These are phyloP conservation scores for Physella acuta DNA, from an alignment of 1,140 invertebrate genomes.

Conservation along the genomic window DNA sequence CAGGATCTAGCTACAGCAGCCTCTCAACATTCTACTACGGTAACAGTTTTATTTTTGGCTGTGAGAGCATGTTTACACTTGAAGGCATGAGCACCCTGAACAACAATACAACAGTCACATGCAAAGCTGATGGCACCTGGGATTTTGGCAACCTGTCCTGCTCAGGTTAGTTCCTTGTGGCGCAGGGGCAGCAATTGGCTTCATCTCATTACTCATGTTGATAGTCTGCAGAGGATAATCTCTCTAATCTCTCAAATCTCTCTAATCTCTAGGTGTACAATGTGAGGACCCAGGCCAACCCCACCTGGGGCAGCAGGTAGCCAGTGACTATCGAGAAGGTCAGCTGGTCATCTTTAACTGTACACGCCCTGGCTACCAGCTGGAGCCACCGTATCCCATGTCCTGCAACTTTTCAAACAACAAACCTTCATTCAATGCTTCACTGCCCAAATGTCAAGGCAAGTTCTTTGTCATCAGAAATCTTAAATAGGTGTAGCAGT, in stretches of 20 bases:
- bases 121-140: background rate
- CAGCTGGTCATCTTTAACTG: constrained; percentile 11
- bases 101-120: background rate
- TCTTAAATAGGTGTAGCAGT: no score
- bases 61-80: background rate
- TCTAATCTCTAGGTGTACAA: background rate
- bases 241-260: no score
- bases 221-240: no score
- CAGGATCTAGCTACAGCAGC: background rate
- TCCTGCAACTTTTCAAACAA: background rate
- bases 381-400: background rate
- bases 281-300: constrained; percentile 14
- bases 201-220: no score
- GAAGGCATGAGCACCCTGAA: background rate
- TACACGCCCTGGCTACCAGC: background rate
- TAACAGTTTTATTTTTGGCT: constrained; percentile 2
- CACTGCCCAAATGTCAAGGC: constrained; percentile 4
- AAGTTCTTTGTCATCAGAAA: background rate
- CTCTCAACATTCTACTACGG: background rate
- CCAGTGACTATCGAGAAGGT: constrained; percentile 11
- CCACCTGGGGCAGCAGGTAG: background rate
- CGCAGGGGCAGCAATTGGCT: no score
- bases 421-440: background rate
- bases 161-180: no score
- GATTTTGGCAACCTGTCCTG: constrained; percentile 17